Evolutionary conservation across 2,888 invertebrate species (phyloP).

Genomic region (Epsilonema sp.): DNA sequence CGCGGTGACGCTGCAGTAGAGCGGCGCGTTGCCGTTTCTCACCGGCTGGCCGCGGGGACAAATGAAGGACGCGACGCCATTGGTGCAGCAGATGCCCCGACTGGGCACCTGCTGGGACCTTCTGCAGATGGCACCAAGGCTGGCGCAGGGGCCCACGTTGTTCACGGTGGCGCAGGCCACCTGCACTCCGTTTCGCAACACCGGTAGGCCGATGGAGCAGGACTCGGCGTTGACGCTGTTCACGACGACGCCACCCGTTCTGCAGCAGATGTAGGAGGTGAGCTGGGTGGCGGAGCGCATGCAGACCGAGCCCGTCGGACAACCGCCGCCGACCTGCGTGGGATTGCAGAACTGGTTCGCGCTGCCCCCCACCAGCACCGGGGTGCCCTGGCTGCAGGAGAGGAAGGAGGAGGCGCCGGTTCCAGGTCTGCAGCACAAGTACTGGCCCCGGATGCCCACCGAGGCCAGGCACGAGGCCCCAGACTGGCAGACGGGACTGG

Average conservation of each 20-base stretch:
- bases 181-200: not conserved
- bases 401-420: not conserved
- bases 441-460: not conserved
- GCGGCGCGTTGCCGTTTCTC: not conserved
- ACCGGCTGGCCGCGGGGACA: not conserved
- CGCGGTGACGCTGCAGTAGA: not conserved
- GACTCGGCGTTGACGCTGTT: not conserved
- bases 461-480: slow-evolving; percentile 2
- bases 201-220: not conserved
- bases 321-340: not conserved
- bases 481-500: not conserved
- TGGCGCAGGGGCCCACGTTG: not conserved
- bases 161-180: not conserved
- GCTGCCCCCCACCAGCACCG: not conserved
- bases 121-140: not conserved
- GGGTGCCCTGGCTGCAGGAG: not conserved
- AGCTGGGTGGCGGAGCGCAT: slow-evolving; percentile 1
- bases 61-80: not conserved
- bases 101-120: not conserved
- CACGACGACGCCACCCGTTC: not conserved
- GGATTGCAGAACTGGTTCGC: not conserved
- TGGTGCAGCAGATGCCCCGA: not conserved
- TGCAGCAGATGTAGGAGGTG: slow-evolving; percentile 6
- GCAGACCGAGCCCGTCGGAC: slow-evolving; percentile 1
- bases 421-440: slow-evolving; percentile 4